Conservation (phyloP, 2,888 invertebrate genomes). For the Dermolepida albohirtum region DNA sequence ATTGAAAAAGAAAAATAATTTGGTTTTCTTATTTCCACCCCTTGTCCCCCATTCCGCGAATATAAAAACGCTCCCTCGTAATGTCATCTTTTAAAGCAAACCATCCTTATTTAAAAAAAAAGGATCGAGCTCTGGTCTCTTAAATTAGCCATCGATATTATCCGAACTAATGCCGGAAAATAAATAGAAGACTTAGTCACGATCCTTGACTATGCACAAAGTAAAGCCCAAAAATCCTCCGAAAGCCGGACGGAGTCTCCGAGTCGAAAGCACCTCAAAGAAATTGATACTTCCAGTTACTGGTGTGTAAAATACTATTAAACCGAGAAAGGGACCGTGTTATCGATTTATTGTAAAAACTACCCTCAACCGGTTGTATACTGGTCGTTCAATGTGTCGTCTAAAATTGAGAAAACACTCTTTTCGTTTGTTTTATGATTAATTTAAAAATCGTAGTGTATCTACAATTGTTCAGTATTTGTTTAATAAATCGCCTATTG, state of each 20-base stretch:
- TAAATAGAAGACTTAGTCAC: conserved; percentile 17
- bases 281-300: conserved; percentile 17
- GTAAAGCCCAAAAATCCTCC: conserved; percentile 13
- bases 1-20: too few relatives aligned
- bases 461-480: too few relatives aligned
- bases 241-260: conserved; percentile 11
- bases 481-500: too few relatives aligned
- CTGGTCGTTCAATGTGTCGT: too few relatives aligned
- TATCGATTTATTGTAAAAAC: conserved; percentile 19
- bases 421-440: too few relatives aligned
- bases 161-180: conserved; percentile 13
- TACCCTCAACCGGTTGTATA: too few relatives aligned
- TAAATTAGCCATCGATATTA: conserved; percentile 9
- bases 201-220: conserved; percentile 25
- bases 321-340: conserved; percentile 8
- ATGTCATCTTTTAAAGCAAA: too few relatives aligned
- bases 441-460: neutral
- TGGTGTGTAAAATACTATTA: conserved; percentile 17
- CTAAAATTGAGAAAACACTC: neutral
- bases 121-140: neutral
- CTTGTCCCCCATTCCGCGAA: too few relatives aligned
- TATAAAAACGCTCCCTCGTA: too few relatives aligned
- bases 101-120: neutral
- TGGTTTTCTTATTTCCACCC: too few relatives aligned
- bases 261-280: conserved; percentile 23